Evolutionary conservation across 2,888 invertebrate species (phyloP), one percentile per base, ranked within the genome.

Genomic region (Abscondita cerata): DNA sequence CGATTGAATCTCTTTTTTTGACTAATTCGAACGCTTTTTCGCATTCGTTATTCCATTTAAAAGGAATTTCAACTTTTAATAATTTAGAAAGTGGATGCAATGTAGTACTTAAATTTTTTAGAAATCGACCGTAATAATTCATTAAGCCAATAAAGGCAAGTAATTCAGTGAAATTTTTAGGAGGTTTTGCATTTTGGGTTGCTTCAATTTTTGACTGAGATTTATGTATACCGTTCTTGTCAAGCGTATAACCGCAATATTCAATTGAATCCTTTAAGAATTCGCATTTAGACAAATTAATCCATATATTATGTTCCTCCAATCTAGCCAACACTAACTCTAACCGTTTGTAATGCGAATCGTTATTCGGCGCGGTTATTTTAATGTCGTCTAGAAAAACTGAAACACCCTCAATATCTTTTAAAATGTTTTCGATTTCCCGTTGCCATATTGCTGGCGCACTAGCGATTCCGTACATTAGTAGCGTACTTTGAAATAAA

Each of bases 71-170:
- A 12, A 34, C 34, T n/a, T 36, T n/a, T 13, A 33, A 15, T 16
- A 52, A 36, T 2, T 33, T 5, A 13, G 33, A 11, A 5, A 52
- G 13, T 4, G 52, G 52, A 4, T 13, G 4, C 8, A 33, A 1
- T 8, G 34, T 34, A 34, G 33, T 36, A 11, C 52, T 52, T 36
- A 31, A 19, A 52, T 52, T 36, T 12, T 2, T 3, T n/a, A 52
- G 8, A 36, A 52, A 52, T 2, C 52, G 12, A 2, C 13, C 18
- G 13, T 52, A 52, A 13, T 52, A 52, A 52, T 52, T 52, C 15
- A 52, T 36, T 11, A 52, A 52, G 2, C 52, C 52, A 13, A 36
- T 2, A 36, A 34, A 33, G 8, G 13, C 13, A 34, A 8, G 33
- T 33, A 52, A 2, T 36, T 52, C 52, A 1, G 16, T 52, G 8